A percentile compares a stretch with the other conserved stretches of the same genome.
These are phyloP conservation scores for Arnoldichthys spilopterus DNA, from an alignment of 2,797 vertebrate genomes.

Conservation along the genomic window DNA sequence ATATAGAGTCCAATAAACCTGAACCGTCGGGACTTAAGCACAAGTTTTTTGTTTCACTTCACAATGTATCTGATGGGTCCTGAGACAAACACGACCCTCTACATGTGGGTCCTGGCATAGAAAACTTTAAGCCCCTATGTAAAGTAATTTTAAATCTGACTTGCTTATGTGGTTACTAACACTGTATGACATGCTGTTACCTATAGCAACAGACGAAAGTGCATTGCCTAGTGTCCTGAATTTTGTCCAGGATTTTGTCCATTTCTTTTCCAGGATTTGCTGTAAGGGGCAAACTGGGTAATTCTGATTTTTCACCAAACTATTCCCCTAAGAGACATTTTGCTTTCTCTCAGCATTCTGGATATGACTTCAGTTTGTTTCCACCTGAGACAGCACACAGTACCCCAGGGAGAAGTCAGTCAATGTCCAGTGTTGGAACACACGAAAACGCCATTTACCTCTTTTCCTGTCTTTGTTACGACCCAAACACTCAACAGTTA, in stretches of 20 bases:
- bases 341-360: not conserved
- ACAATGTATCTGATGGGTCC: too few relatives aligned
- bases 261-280: not conserved
- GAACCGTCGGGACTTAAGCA: too few relatives aligned
- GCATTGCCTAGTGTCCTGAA: not conserved
- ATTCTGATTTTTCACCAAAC: too few relatives aligned
- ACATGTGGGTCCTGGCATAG: not conserved
- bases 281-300: too few relatives aligned
- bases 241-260: not conserved
- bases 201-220: not conserved
- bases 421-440: not conserved
- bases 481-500: not conserved
- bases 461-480: not conserved
- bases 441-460: not conserved
- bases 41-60: too few relatives aligned
- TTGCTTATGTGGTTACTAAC: not conserved
- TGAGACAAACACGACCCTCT: not conserved
- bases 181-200: not conserved
- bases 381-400: not conserved
- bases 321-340: too few relatives aligned
- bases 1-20: too few relatives aligned
- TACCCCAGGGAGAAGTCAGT: not conserved
- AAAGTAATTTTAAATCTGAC: not conserved
- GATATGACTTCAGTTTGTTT: not conserved
- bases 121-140: not conserved